phyloP scores from a whole-genome alignment of 2,113 vertebrate species.

The Poicephalus gulielmi region DNA sequence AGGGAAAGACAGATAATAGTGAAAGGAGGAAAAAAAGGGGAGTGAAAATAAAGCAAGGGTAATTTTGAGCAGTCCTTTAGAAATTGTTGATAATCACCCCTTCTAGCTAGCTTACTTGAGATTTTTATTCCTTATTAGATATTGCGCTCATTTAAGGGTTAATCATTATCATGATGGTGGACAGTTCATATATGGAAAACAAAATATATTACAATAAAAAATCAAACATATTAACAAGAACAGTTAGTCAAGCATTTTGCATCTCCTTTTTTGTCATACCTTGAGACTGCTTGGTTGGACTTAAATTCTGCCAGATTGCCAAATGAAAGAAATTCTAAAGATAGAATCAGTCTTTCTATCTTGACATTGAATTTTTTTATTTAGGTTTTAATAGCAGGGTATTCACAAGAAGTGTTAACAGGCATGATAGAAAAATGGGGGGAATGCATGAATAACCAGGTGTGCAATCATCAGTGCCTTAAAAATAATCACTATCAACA shows the following conservation, averaged over 20 bases:
- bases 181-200: neutral
- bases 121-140: neutral
- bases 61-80: neutral
- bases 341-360: neutral
- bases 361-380: neutral
- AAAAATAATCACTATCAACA: slow-evolving; percentile 37
- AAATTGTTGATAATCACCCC: neutral
- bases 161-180: neutral
- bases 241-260: neutral
- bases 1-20: neutral
- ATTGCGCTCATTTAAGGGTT: neutral
- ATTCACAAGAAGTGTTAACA: neutral
- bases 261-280: neutral
- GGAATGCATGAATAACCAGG: neutral
- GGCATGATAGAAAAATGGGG: neutral
- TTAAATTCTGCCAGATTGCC: neutral
- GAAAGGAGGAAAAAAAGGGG: neutral
- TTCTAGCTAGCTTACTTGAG: neutral
- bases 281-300: neutral
- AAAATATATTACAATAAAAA: neutral
- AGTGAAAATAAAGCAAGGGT: neutral
- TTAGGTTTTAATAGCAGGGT: neutral
- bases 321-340: neutral
- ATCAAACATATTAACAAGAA: neutral
- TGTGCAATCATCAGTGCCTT: neutral